phyloP scores from a whole-genome alignment of 2,113 vertebrate genomes.

The Salvelinus fontinalis region DNA sequence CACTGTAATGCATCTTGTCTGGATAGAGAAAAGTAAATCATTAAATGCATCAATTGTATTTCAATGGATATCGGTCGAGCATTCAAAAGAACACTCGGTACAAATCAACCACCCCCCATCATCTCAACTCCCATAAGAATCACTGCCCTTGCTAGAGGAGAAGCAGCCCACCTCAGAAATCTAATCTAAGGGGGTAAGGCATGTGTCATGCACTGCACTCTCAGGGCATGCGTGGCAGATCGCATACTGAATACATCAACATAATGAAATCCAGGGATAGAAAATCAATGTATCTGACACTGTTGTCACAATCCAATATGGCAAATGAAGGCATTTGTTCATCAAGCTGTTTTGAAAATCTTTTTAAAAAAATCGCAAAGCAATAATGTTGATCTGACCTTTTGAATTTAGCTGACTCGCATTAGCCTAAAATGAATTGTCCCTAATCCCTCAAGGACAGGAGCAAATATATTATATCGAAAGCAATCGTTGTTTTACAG shows the following conservation, averaged over 20 bases:
- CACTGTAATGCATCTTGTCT: not conserved
- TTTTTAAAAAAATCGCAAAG: constrained; percentile 47
- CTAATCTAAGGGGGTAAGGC: constrained; percentile 31
- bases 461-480: constrained; percentile 15
- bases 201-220: constrained; percentile 30
- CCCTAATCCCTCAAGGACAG: constrained; percentile 35
- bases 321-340: constrained; percentile 56
- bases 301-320: constrained; percentile 57
- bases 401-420: constrained; percentile 53
- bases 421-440: constrained; percentile 32
- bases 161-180: constrained; percentile 17
- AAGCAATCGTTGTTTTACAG: not conserved
- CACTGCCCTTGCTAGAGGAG: constrained; percentile 51
- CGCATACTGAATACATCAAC: constrained; percentile 55
- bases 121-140: constrained; percentile 16
- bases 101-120: constrained; percentile 28
- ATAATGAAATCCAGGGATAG: constrained; percentile 46
- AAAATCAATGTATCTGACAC: constrained; percentile 69
- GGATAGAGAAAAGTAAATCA: not conserved
- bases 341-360: constrained; percentile 38
- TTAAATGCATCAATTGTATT: not conserved
- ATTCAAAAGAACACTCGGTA: not conserved
- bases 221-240: constrained; percentile 44
- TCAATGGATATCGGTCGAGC: not conserved
- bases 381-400: constrained; percentile 58